Conservation (phyloP, 2,113 vertebrate genomes). For the Corythornis madagascariensis region DNA sequence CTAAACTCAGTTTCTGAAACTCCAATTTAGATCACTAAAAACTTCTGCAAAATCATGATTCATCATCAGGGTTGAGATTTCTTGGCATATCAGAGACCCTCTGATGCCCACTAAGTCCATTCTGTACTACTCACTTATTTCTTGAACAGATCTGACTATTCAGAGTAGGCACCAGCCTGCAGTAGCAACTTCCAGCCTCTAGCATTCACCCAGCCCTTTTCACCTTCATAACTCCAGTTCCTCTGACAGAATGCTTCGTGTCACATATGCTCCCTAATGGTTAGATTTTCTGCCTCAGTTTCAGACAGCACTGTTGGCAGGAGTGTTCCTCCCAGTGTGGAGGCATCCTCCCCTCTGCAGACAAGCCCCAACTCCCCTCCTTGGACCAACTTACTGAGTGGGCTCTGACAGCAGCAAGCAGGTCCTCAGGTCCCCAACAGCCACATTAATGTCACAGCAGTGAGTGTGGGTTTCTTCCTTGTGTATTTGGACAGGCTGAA, state of each 20-base stretch:
- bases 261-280: not conserved
- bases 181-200: not conserved
- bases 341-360: not conserved
- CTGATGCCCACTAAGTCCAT: not conserved
- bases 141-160: not conserved
- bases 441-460: not conserved
- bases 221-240: not conserved
- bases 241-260: not conserved
- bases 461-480: not conserved
- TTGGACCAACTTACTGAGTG: not conserved
- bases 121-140: not conserved
- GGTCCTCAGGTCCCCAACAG: not conserved
- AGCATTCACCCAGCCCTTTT: not conserved
- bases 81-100: not conserved
- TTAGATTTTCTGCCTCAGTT: not conserved
- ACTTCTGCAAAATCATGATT: not conserved
- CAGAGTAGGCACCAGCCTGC: not conserved
- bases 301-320: not conserved
- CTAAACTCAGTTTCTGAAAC: not conserved
- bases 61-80: not conserved
- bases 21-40: not conserved
- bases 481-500: not conserved
- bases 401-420: not conserved
- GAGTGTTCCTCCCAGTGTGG: not conserved
- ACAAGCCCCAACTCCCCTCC: not conserved